Evolutionary conservation across 2,113 vertebrate genomes (phyloP).

Genomic region (Choloepus hoffmanni): DNA sequence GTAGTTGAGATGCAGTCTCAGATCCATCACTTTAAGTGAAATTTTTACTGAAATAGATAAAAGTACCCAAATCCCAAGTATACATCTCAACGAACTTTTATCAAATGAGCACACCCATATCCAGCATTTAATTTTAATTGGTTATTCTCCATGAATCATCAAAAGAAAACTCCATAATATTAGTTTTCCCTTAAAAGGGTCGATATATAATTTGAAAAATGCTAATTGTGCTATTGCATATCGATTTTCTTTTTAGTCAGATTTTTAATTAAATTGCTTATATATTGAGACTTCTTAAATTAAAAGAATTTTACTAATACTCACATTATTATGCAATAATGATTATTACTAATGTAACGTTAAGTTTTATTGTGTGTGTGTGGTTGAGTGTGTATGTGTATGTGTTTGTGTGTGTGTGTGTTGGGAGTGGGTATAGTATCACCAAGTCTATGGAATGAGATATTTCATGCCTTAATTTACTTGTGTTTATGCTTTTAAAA

Average conservation of each 20-base stretch:
- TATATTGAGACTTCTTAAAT: not conserved
- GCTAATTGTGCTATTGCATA: not conserved
- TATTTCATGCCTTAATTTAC: too few relatives aligned
- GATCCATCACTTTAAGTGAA: not conserved
- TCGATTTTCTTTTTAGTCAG: not conserved
- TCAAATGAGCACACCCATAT: not conserved
- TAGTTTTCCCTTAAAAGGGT: not conserved
- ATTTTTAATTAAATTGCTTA: conserved; percentile 15
- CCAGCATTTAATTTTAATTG: not conserved
- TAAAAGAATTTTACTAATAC: not conserved
- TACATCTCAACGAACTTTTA: not conserved
- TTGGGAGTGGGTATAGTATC: not conserved
- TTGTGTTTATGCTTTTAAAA: not conserved
- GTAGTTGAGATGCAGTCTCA: not conserved
- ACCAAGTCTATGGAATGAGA: not conserved
- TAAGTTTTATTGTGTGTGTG: not conserved
- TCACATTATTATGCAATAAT: not conserved
- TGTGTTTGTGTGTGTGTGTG: not conserved
- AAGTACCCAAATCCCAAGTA: not conserved
- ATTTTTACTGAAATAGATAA: not conserved
- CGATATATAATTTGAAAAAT: not conserved
- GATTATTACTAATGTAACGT: not conserved
- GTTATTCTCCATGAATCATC: not conserved
- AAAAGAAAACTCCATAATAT: not conserved
- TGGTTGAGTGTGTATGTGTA: not conserved